Base-by-base conservation (phyloP, 2,797 vertebrate genomes). In the Synaphobranchus kaupii region DNA sequence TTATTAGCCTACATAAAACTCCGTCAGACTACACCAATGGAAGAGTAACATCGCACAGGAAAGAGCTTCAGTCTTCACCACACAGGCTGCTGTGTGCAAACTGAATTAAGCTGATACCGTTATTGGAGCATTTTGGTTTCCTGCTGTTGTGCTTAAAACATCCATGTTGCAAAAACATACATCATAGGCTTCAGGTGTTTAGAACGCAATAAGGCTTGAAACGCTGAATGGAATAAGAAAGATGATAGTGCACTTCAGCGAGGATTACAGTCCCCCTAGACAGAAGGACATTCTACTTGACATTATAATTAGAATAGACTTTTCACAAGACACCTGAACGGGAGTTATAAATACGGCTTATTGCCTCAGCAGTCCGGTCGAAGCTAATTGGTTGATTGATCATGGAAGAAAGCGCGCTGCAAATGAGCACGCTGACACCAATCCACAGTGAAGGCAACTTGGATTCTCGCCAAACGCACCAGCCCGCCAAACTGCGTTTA, bases 371-470 rank as follows among this genome's bases (percentile, higher is more conserved):
- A 76, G 15, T 34, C 63, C 28, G 63, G 63, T 68, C 9, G 12
- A 34, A 28, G 25, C 73, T 76, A 76, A 76, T 44, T 76, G 73
- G 31, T 15, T 34, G 73, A 76, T 76, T 76, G 73, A 76, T 76
- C 73, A 76, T 8, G 73, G 15, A 4, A 73, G 15, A 76, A 76
- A 71, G n/a, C 68, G 68, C 68, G 68, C 68, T 31, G 68, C 68
- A 71, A 71, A 13, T 9, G 68, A 25, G 68, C 0, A 44, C 73
- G 4, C 68, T 71, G n/a, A 34, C 68, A 71, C 8, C 12, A 76
- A 76, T 39, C 71, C 17, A 17, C 73, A 39, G 15, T 22, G 4
- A n/a, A 76, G 17, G 34, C 73, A 76, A 20, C 17, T 34, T 15
- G 4, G 39, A n/a, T 39, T 22, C 34, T 44, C 73, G 56, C 17